Evolutionary conservation across 2,888 invertebrate genomes (phyloP).

Genomic region (Mythimna vitellina): DNA sequence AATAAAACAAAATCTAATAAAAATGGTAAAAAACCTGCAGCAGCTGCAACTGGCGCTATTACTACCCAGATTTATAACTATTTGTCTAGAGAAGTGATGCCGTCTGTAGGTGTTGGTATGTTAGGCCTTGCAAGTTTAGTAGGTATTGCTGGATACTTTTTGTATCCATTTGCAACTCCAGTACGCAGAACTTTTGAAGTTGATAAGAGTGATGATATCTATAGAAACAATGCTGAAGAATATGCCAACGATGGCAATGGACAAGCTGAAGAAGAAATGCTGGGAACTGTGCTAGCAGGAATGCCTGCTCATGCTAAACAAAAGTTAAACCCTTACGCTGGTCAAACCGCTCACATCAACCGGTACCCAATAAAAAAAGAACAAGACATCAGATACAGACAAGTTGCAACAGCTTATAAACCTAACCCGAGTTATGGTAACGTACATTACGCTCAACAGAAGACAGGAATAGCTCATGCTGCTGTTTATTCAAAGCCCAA

Average conservation of each 20-base stretch:
- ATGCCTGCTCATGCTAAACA: constrained; percentile 90
- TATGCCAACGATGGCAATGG: constrained; percentile 92
- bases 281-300: constrained; percentile 94
- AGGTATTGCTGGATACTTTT: constrained; percentile 94
- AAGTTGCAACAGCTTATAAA: constrained; percentile 82
- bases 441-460: constrained; percentile 86
- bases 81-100: constrained; percentile 95
- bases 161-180: constrained; percentile 93
- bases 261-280: constrained; percentile 94
- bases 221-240: constrained; percentile 93
- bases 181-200: constrained; percentile 92
- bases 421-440: constrained; percentile 78
- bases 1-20: constrained; percentile 90
- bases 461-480: constrained; percentile 87
- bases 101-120: constrained; percentile 94
- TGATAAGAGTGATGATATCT: constrained; percentile 91
- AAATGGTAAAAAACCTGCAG: constrained; percentile 79
- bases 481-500: constrained; percentile 86
- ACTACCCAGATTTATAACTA: constrained; percentile 94
- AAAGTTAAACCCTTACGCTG: constrained; percentile 86
- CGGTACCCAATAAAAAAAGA: constrained; percentile 85
- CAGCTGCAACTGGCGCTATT: constrained; percentile 89
- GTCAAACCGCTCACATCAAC: constrained; percentile 82
- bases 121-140: constrained; percentile 94
- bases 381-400: constrained; percentile 86